Conservation (phyloP, 35 echinoderm and acorn worm genomes). For the Diadema setosum region DNA sequence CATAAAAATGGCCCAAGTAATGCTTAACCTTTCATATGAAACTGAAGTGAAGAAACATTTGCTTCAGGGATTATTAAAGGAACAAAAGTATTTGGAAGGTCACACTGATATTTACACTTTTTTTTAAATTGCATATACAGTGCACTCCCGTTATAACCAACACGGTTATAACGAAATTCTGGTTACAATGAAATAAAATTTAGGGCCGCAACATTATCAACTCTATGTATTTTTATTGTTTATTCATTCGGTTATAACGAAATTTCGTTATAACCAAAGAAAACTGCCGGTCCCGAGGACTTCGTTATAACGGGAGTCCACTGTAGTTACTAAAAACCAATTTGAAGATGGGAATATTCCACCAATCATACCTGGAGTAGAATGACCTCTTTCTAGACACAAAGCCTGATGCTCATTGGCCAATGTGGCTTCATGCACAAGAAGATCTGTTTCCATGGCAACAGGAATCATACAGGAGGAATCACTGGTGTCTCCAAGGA, state of each 20-base stretch:
- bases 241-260: too few relatives aligned
- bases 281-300: too few relatives aligned
- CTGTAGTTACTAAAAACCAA: too few relatives aligned
- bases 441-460: conserved; percentile 55
- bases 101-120: neutral
- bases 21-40: neutral
- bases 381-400: conserved; percentile 60
- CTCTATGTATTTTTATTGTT: too few relatives aligned
- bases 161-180: too few relatives aligned
- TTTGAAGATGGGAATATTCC: neutral
- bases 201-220: too few relatives aligned
- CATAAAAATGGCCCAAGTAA: neutral
- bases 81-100: neutral
- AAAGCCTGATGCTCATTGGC: conserved; percentile 51
- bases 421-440: conserved; percentile 67
- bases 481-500: conserved; percentile 66
- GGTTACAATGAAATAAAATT: too few relatives aligned
- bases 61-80: neutral
- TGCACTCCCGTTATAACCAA: too few relatives aligned
- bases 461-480: conserved; percentile 32
- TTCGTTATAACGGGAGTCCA: too few relatives aligned
- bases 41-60: neutral
- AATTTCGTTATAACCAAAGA: too few relatives aligned
- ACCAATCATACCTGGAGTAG: conserved; percentile 57
- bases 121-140: too few relatives aligned